Conservation (phyloP, 1,140 invertebrate species). For the Nylanderia fulva region DNA sequence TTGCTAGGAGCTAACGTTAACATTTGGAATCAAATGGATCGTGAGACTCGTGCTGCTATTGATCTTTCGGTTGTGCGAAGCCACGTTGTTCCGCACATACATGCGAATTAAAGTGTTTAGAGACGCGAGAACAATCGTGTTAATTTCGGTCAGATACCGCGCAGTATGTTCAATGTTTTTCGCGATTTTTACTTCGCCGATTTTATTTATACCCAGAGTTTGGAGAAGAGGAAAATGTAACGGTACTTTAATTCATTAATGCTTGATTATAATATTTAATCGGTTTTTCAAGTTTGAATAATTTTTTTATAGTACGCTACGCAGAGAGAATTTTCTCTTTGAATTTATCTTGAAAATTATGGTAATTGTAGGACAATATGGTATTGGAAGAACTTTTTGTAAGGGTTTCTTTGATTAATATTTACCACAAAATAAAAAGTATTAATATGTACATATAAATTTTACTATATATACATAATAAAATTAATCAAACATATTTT, state of each 20-base stretch:
- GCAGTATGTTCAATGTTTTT: background rate
- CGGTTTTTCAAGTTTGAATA: background rate
- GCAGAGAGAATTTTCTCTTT: no score
- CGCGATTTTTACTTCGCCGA: background rate
- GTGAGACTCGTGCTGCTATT: slow-evolving; percentile 58
- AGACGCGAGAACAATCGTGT: slow-evolving; percentile 22
- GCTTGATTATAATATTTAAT: background rate
- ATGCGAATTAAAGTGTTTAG: slow-evolving; percentile 47
- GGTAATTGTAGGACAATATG: no score
- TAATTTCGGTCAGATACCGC: slow-evolving; percentile 23
- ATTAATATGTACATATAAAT: no score
- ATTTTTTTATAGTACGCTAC: no score
- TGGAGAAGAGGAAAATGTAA: background rate
- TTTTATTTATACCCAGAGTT: slow-evolving; percentile 14
- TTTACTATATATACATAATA: no score
- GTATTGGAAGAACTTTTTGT: no score
- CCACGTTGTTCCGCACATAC: slow-evolving; percentile 45
- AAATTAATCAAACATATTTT: no score
- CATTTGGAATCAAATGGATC: slow-evolving; percentile 51
- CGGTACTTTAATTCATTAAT: background rate
- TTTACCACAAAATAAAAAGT: no score
- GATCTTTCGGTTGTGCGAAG: slow-evolving; percentile 63
- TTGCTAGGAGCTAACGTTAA: slow-evolving; percentile 51
- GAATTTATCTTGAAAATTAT: no score
- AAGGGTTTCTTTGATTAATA: no score